A percentile compares a stretch with the other conserved stretches of the same genome.
Evolutionary conservation across 2,113 vertebrate genomes (phyloP).

Genomic region (Empidonax alnorum): DNA sequence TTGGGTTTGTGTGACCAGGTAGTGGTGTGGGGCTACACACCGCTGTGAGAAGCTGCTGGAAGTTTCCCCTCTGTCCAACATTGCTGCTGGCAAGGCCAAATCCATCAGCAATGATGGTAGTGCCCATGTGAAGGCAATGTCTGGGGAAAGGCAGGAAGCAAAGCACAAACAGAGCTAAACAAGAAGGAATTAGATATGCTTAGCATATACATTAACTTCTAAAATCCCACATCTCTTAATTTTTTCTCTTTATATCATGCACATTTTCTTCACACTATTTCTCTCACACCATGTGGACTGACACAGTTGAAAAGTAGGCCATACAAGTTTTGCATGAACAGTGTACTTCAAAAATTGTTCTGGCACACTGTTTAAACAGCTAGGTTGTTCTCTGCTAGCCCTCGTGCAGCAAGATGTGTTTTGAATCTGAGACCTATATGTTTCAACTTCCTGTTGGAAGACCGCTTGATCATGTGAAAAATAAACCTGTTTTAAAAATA

Average conservation of each 20-base stretch:
- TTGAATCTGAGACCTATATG: neutral
- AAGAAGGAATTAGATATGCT: neutral
- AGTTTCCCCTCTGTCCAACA: rapidly evolving
- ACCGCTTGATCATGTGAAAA: neutral
- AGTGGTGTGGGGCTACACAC: rapidly evolving
- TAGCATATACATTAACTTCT: neutral
- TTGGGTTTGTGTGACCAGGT: rapidly evolving
- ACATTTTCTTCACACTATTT: neutral
- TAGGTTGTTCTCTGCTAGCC: neutral
- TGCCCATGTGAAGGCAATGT: neutral
- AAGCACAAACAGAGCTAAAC: neutral
- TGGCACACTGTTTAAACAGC: neutral
- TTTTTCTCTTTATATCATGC: neutral
- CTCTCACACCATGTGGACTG: neutral
- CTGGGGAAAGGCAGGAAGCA: neutral
- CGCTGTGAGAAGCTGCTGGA: neutral
- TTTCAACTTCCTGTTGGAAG: neutral
- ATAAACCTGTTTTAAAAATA: neutral
- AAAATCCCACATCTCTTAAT: neutral
- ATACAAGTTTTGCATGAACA: neutral
- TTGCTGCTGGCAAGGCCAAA: neutral
- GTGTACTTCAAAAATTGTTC: neutral
- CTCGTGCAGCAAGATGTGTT: neutral
- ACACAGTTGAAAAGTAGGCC: slow-evolving; percentile 13
- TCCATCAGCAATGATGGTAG: rapidly evolving